A percentile compares a stretch with the other conserved stretches of the same genome.
Evolutionary conservation across 2,888 invertebrate genomes (phyloP).

Genomic region (Acanthosepion pharaonis): DNA sequence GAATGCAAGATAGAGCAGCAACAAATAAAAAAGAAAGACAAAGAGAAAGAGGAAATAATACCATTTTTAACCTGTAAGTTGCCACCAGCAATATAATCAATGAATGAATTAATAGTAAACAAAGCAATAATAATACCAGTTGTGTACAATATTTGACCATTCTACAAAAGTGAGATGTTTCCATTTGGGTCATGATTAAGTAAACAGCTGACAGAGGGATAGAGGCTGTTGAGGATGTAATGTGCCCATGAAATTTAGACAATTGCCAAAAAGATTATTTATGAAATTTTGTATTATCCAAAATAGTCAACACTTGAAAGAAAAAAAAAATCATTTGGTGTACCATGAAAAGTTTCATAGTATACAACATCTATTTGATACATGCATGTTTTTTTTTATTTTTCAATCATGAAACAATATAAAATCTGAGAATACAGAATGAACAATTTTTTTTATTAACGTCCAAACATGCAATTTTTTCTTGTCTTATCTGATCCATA

Average conservation of each 20-base stretch:
- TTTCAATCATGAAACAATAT: too few species aligned
- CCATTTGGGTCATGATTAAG: slow-evolving; percentile 15
- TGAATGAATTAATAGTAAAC: neutral
- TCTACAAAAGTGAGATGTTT: neutral
- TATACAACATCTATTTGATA: too few species aligned
- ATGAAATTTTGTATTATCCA: too few species aligned
- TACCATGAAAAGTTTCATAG: too few species aligned
- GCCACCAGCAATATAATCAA: neutral
- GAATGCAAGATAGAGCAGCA: neutral
- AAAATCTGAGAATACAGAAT: too few species aligned
- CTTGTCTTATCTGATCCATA: too few species aligned
- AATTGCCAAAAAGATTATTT: neutral
- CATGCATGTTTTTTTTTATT: too few species aligned
- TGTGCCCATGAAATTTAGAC: neutral
- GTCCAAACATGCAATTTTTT: too few species aligned
- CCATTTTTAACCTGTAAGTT: slow-evolving; percentile 13
- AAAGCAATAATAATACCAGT: neutral
- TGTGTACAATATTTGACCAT: neutral
- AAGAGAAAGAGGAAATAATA: neutral
- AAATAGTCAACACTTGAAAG: too few species aligned
- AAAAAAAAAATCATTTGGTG: too few species aligned
- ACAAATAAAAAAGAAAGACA: neutral
- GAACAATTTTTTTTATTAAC: too few species aligned
- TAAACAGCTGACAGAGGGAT: neutral
- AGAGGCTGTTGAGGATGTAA: neutral